Evolutionary conservation across 2,888 invertebrate genomes (phyloP), one percentile per base, ranked within the genome.

Genomic region (Sycophila texana): DNA sequence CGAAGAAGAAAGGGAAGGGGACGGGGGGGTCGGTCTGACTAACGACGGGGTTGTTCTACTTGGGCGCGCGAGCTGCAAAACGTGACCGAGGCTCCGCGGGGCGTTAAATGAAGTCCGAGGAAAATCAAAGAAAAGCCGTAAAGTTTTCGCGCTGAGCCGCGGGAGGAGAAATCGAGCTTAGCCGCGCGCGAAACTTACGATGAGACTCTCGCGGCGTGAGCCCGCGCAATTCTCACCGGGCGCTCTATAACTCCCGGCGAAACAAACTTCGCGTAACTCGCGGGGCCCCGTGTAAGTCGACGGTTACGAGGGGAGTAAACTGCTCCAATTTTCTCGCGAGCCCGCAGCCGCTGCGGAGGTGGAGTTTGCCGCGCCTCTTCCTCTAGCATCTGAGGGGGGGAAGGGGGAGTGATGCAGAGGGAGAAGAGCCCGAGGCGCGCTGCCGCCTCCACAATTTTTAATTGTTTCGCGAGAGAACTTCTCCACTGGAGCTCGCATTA

Each of bases 91-190:
- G 68, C 26, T 58, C 68, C 51, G 53, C 70, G 61, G 39, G 53
- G 71, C 74, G 66, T 81, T 79, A 81, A 81, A 77, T 66, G 79
- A 81, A 81, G 81, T 81, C 79, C 74, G 65, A 60, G 75, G 76
- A 68, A 75, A 81, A 81, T 77, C 77, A 81, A 79, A 79, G 79
- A 81, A 74, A 79, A 74, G 73, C 71, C 60, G 70, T 76, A 74
- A 81, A 79, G 73, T 73, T 79, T 49, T 58, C 65, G 71, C n/a
- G 14, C 60, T 22, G 22, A 65, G 18, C 20, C 14, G 47, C 14
- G 57, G 5, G 68, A 67, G 55, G 55, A 61, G 60, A 71, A 77
- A 71, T 72, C 71, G 70, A 75, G 77, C 77, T 80, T 70, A 65
- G 49, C 60, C 60, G 53, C 39, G 39, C 53, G 58, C 71, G 61